These are phyloP conservation scores for Zaprionus ghesquierei DNA, from an alignment of 1,140 invertebrate genomes.

Conservation along the genomic window DNA sequence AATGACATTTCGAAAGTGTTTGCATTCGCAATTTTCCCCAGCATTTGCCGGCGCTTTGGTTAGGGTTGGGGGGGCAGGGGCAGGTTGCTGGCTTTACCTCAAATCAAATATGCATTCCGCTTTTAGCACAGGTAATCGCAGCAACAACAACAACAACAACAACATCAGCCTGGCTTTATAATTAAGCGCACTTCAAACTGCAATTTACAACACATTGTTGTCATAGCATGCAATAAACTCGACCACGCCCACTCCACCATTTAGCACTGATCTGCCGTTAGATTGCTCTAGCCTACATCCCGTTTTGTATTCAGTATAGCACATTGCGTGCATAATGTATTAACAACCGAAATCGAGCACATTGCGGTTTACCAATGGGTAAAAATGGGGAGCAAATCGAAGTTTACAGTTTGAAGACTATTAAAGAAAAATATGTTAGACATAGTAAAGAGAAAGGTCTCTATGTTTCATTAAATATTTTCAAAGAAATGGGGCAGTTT, in stretches of 20 bases:
- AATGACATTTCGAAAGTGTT: constrained; percentile 66
- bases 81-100: not conserved
- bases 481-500: too few relatives aligned
- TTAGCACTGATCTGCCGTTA: too few relatives aligned
- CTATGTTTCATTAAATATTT: too few relatives aligned
- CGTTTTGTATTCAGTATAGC: too few relatives aligned
- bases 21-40: constrained; percentile 36
- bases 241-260: not conserved
- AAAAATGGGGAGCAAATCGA: too few relatives aligned
- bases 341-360: too few relatives aligned
- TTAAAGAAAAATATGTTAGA: too few relatives aligned
- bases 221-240: not conserved
- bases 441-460: too few relatives aligned
- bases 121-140: constrained; percentile 8
- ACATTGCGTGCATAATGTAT: too few relatives aligned
- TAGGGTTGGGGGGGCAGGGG: not conserved
- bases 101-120: constrained; percentile 32
- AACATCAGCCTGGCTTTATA: not conserved
- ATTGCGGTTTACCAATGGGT: too few relatives aligned
- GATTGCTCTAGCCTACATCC: too few relatives aligned
- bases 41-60: not conserved
- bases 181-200: constrained; percentile 22
- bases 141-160: not conserved
- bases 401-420: too few relatives aligned
- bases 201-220: constrained; percentile 10